Conservation (phyloP, 53 echinoderm and acorn worm genomes). For the Stichopus horrens region DNA sequence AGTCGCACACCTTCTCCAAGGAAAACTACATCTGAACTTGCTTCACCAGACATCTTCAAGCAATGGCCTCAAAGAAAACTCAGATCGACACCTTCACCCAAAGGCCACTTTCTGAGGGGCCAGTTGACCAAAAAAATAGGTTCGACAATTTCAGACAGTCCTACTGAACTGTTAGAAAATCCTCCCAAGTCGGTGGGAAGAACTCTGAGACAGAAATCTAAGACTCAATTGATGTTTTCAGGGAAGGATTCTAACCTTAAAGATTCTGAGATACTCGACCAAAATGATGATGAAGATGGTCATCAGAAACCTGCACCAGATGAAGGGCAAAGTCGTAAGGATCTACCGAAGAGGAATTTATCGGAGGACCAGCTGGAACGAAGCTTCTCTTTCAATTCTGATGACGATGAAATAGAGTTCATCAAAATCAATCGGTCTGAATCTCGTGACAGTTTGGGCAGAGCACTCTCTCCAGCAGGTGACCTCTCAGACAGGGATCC, state of each 20-base stretch:
- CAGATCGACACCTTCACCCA: conserved; percentile 36
- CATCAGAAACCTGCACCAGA: background rate
- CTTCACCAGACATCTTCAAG: conserved; percentile 33
- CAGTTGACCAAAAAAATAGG: background rate
- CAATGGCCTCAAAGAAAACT: conserved; percentile 46
- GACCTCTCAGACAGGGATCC: background rate
- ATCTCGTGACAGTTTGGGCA: conserved; percentile 24
- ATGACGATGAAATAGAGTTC: conserved; percentile 36
- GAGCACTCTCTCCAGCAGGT: background rate
- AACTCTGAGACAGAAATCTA: background rate
- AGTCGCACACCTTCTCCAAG: conserved; percentile 4
- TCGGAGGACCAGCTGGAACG: conserved; percentile 5
- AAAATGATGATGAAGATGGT: background rate
- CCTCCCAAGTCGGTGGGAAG: background rate
- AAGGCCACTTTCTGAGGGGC: conserved; percentile 10
- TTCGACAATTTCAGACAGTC: background rate
- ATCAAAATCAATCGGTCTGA: conserved; percentile 14
- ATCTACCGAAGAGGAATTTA: background rate
- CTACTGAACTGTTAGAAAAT: background rate
- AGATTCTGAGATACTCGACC: too few relatives aligned
- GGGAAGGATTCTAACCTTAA: background rate
- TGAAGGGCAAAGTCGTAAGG: background rate
- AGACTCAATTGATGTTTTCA: background rate
- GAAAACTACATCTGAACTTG: background rate
- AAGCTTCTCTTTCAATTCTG: conserved; percentile 33